A percentile compares a stretch with the other conserved stretches of the same genome.
These are phyloP conservation scores for Anthrax anthrax DNA, from an alignment of 2,888 invertebrate species.

Conservation along the genomic window DNA sequence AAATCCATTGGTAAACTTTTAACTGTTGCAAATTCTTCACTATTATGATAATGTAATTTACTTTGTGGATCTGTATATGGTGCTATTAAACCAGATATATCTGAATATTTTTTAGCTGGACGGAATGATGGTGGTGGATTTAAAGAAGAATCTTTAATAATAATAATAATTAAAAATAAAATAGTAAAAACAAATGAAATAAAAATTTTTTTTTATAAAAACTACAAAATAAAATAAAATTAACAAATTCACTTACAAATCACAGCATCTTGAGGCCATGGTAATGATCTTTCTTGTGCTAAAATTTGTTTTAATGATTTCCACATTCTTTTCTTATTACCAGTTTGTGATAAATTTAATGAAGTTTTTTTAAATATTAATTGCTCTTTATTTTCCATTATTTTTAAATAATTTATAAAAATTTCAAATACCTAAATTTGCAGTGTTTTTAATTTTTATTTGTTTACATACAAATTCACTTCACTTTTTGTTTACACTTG, in stretches of 20 bases:
- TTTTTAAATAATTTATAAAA: not conserved
- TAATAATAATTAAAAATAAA: constrained; percentile 23
- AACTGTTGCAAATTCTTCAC: constrained; percentile 77
- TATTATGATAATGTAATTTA: constrained; percentile 68
- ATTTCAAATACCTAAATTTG: too few relatives aligned
- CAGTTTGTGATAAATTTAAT: constrained; percentile 18
- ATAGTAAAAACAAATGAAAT: not conserved
- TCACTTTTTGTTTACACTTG: too few relatives aligned
- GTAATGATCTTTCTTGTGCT: constrained; percentile 59
- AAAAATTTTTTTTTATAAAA: too few relatives aligned
- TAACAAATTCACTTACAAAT: constrained; percentile 44
- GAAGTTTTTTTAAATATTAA: constrained; percentile 21
- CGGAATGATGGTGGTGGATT: constrained; percentile 85
- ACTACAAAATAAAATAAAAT: not conserved
- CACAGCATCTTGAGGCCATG: constrained; percentile 63
- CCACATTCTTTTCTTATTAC: constrained; percentile 65
- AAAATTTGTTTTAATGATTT: constrained; percentile 80
- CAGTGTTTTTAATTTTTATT: too few relatives aligned
- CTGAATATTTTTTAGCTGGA: constrained; percentile 87
- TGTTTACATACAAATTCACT: too few relatives aligned
- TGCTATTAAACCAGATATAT: constrained; percentile 75
- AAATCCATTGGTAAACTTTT: constrained; percentile 82
- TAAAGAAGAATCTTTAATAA: constrained; percentile 70
- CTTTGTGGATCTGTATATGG: constrained; percentile 86
- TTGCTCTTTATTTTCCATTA: not conserved